Percentiles rank a stretch among this genome's conserved stretches.
phyloP scores from a whole-genome alignment of 2,113 vertebrate genomes.

The Uria aalge region DNA sequence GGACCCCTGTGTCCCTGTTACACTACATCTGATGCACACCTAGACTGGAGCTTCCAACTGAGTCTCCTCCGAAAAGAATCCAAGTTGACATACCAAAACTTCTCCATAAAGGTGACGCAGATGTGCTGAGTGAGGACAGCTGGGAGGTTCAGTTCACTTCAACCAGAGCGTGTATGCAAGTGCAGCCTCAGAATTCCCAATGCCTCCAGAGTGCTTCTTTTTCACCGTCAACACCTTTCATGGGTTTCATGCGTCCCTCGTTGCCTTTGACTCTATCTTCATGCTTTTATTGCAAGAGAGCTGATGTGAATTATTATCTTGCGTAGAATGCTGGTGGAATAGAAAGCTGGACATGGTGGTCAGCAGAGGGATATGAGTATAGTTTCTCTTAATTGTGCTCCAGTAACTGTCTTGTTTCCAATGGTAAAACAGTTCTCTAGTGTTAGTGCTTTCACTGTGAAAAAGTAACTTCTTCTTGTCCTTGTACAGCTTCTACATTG shows the following conservation, averaged over 20 bases:
- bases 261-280: background rate
- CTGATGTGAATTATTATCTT: background rate
- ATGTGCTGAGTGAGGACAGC: background rate
- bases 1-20: background rate
- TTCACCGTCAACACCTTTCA: background rate
- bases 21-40: background rate
- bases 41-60: background rate
- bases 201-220: background rate
- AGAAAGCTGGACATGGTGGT: background rate
- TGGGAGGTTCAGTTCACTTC: background rate
- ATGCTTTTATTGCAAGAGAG: background rate
- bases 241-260: background rate
- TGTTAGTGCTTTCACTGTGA: background rate
- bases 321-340: background rate
- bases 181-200: background rate
- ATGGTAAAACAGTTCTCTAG: background rate
- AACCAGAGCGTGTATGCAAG: rapidly evolving
- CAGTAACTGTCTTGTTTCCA: background rate
- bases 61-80: background rate
- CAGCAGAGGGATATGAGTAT: background rate
- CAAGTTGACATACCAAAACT: background rate
- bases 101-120: background rate
- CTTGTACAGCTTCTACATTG: background rate
- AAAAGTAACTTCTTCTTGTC: background rate
- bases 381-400: background rate